Evolutionary conservation across 2,888 invertebrate species (phyloP).

Genomic region (Sturmia bella): DNA sequence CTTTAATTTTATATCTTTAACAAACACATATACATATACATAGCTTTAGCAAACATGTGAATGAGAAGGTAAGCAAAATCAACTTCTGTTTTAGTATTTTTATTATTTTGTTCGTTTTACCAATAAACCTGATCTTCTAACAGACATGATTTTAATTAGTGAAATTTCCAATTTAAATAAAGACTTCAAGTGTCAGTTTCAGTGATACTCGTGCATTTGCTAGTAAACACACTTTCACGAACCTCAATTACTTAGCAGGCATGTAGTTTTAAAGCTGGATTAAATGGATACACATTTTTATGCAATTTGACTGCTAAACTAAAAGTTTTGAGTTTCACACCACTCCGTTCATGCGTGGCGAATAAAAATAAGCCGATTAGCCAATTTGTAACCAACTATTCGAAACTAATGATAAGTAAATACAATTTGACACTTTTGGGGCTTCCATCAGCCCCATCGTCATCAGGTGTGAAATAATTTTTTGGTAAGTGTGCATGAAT

Average conservation of each 20-base stretch:
- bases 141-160: constrained; percentile 50
- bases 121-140: constrained; percentile 1
- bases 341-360: constrained; percentile 20
- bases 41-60: too few species aligned
- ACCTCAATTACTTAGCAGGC: constrained; percentile 13
- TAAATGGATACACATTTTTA: constrained; percentile 38
- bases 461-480: constrained; percentile 36
- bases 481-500: constrained; percentile 32
- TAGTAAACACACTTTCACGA: constrained; percentile 5
- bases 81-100: too few species aligned
- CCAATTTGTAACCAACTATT: constrained; percentile 48
- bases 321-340: constrained; percentile 65
- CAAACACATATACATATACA: too few species aligned
- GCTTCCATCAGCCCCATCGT: constrained; percentile 44
- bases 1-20: too few species aligned
- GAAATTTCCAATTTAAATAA: constrained; percentile 52
- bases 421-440: constrained; percentile 39
- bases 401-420: constrained; percentile 34
- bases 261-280: constrained; percentile 45
- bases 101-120: too few species aligned
- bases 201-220: constrained; percentile 7
- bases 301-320: constrained; percentile 52
- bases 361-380: constrained; percentile 66
- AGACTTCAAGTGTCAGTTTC: constrained; percentile 62
- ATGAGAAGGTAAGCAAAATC: too few species aligned